Evolutionary conservation across 1,140 invertebrate species (phyloP).

Genomic region (Cataglyphis hispanica): DNA sequence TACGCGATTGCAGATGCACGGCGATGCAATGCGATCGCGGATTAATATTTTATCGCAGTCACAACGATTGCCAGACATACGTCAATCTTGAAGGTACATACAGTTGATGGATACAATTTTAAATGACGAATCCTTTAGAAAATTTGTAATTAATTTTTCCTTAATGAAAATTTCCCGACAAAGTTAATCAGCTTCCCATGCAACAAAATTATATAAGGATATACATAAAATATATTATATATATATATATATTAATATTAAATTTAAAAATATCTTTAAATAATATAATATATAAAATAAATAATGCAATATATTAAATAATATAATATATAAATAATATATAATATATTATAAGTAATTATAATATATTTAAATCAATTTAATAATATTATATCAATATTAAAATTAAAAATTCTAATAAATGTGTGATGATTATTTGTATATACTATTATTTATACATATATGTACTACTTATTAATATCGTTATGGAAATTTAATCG

Average conservation of each 20-base stretch:
- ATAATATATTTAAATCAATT: no score
- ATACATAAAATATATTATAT: no score
- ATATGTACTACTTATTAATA: background rate
- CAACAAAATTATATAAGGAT: background rate
- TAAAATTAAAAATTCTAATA: background rate
- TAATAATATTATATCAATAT: no score
- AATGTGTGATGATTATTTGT: background rate
- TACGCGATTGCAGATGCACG: background rate
- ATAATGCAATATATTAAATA: no score
- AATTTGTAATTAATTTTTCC: background rate
- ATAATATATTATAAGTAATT: no score
- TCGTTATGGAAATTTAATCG: background rate
- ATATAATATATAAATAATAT: no score
- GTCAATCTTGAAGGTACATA: conserved; percentile 29
- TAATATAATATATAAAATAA: no score
- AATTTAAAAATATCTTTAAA: no score
- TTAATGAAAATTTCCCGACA: background rate
- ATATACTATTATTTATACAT: background rate
- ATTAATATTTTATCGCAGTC: conserved; percentile 60
- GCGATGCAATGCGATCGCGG: conserved; percentile 25
- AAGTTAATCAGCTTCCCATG: background rate
- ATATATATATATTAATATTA: no score
- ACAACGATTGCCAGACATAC: conserved; percentile 50
- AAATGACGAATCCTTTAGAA: conserved; percentile 2
- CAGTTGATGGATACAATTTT: conserved; percentile 19